These are phyloP conservation scores for Eurosta solidaginis DNA, from an alignment of 1,140 invertebrate species.

Conservation along the genomic window DNA sequence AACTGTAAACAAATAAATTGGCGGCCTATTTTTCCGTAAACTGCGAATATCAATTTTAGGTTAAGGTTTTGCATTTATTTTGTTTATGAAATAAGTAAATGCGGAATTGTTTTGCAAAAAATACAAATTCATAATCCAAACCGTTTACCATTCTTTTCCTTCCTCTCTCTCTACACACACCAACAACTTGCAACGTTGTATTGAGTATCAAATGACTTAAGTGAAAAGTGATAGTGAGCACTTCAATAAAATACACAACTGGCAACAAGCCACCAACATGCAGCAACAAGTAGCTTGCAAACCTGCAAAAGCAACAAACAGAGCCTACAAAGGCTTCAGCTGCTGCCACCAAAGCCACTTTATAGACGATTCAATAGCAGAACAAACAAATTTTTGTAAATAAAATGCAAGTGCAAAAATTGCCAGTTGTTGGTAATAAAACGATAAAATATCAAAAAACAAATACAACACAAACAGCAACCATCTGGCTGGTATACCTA, in stretches of 20 bases:
- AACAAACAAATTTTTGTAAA: not conserved
- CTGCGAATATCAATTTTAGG: not conserved
- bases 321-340: not conserved
- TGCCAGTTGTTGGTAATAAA: not conserved
- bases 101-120: not conserved
- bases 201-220: not conserved
- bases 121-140: not conserved
- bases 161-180: not conserved
- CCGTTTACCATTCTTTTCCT: not conserved
- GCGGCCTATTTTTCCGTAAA: not conserved
- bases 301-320: not conserved
- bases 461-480: not conserved
- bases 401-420: not conserved
- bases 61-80: conserved; percentile 17
- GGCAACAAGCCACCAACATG: not conserved
- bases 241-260: conserved; percentile 18
- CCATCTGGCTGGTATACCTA: not conserved
- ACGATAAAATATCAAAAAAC: too few species aligned
- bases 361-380: not conserved
- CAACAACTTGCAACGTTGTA: not conserved
- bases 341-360: not conserved
- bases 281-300: not conserved
- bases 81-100: not conserved
- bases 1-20: not conserved
- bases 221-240: conserved; percentile 19